Percentiles rank a stretch among this genome's conserved stretches.
Conservation (phyloP, 35 echinoderm and acorn worm species). For the Patiria miniata region DNA sequence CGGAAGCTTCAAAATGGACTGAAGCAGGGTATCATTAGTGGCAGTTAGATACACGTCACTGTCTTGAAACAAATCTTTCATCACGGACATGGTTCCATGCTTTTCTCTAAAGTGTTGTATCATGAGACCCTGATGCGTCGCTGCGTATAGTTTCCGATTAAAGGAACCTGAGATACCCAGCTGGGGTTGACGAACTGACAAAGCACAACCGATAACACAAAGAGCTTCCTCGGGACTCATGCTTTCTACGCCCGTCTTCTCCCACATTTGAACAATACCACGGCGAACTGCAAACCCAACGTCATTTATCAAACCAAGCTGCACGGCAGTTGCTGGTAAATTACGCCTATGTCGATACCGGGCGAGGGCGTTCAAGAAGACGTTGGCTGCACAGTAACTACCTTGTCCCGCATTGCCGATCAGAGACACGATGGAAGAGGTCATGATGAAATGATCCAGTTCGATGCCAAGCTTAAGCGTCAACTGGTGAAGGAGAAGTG, state of each 20-base stretch:
- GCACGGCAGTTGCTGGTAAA: slow-evolving; percentile 61
- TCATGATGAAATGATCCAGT: slow-evolving; percentile 53
- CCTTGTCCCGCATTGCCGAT: slow-evolving; percentile 73
- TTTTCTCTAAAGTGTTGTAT: background rate
- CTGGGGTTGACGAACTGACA: background rate
- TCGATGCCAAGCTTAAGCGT: slow-evolving; percentile 42
- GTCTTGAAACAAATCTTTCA: slow-evolving; percentile 43
- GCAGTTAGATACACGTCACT: background rate
- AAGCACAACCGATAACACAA: slow-evolving; percentile 15
- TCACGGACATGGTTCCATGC: slow-evolving; percentile 17
- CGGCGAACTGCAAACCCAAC: slow-evolving; percentile 56
- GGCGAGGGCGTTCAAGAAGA: slow-evolving; percentile 49
- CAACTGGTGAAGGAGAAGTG: slow-evolving; percentile 58
- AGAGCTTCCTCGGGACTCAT: slow-evolving; percentile 43
- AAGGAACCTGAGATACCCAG: slow-evolving; percentile 32
- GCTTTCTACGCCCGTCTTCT: slow-evolving; percentile 33
- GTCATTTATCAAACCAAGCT: slow-evolving; percentile 40
- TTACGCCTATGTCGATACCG: background rate
- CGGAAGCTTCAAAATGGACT: background rate
- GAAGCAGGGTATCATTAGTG: background rate
- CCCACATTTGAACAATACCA: slow-evolving; percentile 22
- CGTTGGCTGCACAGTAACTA: slow-evolving; percentile 69
- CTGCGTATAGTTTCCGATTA: background rate
- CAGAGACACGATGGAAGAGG: slow-evolving; percentile 61
- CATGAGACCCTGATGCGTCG: slow-evolving; percentile 26